phyloP scores from a whole-genome alignment of 2,888 invertebrate species.

The Drosophila acutilabella region DNA sequence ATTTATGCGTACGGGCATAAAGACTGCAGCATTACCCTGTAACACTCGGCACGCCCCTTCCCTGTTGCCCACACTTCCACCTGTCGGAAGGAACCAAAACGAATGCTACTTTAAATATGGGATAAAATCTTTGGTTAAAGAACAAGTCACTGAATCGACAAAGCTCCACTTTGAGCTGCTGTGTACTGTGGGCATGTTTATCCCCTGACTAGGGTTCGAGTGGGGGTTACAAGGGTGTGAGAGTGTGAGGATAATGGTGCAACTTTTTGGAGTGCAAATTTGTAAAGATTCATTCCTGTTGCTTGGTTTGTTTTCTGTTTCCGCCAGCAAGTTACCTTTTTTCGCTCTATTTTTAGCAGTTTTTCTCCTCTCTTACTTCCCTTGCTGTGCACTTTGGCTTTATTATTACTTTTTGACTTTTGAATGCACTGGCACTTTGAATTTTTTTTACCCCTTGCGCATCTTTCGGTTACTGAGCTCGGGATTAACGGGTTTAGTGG shows the following conservation, averaged over 20 bases:
- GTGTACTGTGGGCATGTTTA: slow-evolving; percentile 40
- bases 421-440: slow-evolving; percentile 45
- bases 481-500: slow-evolving; percentile 13
- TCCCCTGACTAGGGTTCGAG: not conserved
- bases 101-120: slow-evolving; percentile 67
- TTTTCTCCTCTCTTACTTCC: not conserved
- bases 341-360: slow-evolving; percentile 4
- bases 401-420: slow-evolving; percentile 64
- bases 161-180: slow-evolving; percentile 47
- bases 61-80: slow-evolving; percentile 3
- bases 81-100: slow-evolving; percentile 31
- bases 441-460: slow-evolving; percentile 1
- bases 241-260: slow-evolving; percentile 33
- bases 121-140: slow-evolving; percentile 38
- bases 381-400: slow-evolving; percentile 37
- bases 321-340: slow-evolving; percentile 26
- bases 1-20: slow-evolving; percentile 64
- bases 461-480: not conserved
- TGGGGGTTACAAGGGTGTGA: not conserved
- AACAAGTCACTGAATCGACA: slow-evolving; percentile 33
- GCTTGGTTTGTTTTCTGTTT: slow-evolving; percentile 41
- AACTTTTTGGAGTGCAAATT: slow-evolving; percentile 69
- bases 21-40: slow-evolving; percentile 16
- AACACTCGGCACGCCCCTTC: not conserved
- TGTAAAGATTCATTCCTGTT: slow-evolving; percentile 53